Conservation (phyloP, 30 jellyfish, hydroid and myxozoan species). For the Aurelia coerulea region DNA sequence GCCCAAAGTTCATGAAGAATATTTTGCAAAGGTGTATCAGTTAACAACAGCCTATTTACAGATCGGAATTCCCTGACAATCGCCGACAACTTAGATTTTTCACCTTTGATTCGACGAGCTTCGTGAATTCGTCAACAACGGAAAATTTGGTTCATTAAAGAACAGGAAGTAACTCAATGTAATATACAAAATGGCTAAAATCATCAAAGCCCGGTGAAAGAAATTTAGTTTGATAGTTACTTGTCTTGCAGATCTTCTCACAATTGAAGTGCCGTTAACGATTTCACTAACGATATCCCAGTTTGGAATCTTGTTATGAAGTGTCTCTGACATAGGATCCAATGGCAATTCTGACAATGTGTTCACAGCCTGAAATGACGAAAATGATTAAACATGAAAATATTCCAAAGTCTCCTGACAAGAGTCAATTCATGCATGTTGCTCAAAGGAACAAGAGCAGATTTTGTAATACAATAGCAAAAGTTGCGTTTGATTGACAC, state of each 20-base stretch:
- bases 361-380: constrained; percentile 84
- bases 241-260: constrained; percentile 95
- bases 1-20: constrained; percentile 99
- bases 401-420: neutral
- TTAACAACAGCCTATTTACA: constrained; percentile 87
- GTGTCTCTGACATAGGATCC: constrained; percentile 83
- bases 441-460: no score
- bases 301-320: constrained; percentile 91
- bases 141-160: no score
- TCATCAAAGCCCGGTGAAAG: no score
- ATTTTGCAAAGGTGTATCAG: constrained; percentile 99
- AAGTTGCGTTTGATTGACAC: no score
- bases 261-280: constrained; percentile 79
- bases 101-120: no score
- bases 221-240: constrained; percentile 13
- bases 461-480: no score
- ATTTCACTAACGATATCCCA: constrained; percentile 97
- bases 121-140: no score
- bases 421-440: no score
- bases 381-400: neutral
- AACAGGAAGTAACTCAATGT: no score
- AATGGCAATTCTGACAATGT: constrained; percentile 93
- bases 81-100: constrained; percentile 75
- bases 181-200: no score
- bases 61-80: constrained; percentile 98